Conservation (phyloP, 2,113 vertebrate species). For the Seriola quinqueradiata region DNA sequence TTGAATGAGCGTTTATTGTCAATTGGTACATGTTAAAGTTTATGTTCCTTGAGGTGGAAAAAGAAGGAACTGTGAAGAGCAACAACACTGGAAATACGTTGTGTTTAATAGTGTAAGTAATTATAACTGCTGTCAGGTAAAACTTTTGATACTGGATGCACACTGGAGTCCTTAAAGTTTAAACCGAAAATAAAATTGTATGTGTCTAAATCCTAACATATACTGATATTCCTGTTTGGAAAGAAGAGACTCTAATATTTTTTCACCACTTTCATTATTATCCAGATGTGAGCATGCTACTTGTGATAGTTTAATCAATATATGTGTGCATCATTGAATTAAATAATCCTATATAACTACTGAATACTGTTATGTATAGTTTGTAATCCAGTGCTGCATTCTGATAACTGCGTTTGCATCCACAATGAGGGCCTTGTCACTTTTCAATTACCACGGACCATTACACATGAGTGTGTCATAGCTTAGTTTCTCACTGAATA, state of each 20-base stretch:
- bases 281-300: background rate
- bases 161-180: background rate
- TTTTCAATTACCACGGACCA: constrained; percentile 81
- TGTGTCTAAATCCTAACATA: background rate
- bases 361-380: constrained; percentile 19
- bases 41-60: background rate
- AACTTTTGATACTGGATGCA: background rate
- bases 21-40: background rate
- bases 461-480: constrained; percentile 80
- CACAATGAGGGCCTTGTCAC: constrained; percentile 73
- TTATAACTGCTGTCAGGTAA: background rate
- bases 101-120: too few species aligned
- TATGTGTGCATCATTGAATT: constrained; percentile 16
- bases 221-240: background rate
- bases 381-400: constrained; percentile 59
- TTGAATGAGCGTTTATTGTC: background rate
- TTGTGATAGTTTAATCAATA: background rate
- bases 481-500: constrained; percentile 58
- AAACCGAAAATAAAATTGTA: background rate
- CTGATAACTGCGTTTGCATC: constrained; percentile 59
- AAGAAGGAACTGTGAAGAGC: constrained; percentile 13
- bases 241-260: background rate
- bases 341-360: constrained; percentile 17
- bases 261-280: background rate
- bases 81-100: background rate